These are phyloP conservation scores for Seriola dumerili DNA, from an alignment of 2,113 vertebrate genomes.

Conservation along the genomic window DNA sequence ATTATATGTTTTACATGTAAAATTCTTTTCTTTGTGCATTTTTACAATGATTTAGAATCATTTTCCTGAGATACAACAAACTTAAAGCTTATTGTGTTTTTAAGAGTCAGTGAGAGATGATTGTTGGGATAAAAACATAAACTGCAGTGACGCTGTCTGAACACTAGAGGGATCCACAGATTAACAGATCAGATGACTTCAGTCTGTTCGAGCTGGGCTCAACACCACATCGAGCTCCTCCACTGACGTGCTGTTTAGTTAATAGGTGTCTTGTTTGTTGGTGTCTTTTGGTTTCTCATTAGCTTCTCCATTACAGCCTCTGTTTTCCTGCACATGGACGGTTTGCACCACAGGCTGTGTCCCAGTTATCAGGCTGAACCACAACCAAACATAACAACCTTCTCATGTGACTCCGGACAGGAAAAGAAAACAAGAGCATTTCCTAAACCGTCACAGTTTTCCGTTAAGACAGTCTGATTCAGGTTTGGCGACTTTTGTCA, in stretches of 20 bases:
- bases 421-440: background rate
- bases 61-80: too few relatives aligned
- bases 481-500: background rate
- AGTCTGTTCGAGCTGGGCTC: background rate
- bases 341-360: constrained; percentile 7
- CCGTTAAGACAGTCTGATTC: background rate
- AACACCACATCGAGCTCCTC: background rate
- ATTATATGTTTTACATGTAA: too few relatives aligned
- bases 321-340: background rate
- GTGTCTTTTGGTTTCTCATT: constrained; percentile 28
- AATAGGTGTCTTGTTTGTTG: constrained; percentile 37
- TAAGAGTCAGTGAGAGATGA: background rate
- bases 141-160: background rate
- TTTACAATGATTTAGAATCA: too few relatives aligned
- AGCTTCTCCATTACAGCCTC: constrained; percentile 51
- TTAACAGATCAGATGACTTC: background rate
- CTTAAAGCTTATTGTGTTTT: too few relatives aligned
- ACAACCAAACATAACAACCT: background rate
- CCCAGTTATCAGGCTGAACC: constrained; percentile 8
- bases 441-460: background rate
- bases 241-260: constrained; percentile 7
- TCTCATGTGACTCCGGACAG: background rate
- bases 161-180: background rate
- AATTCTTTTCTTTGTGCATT: too few relatives aligned
- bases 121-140: background rate